Base-by-base conservation (phyloP, 2,888 invertebrate genomes). In the Laspeyria flexula region DNA sequence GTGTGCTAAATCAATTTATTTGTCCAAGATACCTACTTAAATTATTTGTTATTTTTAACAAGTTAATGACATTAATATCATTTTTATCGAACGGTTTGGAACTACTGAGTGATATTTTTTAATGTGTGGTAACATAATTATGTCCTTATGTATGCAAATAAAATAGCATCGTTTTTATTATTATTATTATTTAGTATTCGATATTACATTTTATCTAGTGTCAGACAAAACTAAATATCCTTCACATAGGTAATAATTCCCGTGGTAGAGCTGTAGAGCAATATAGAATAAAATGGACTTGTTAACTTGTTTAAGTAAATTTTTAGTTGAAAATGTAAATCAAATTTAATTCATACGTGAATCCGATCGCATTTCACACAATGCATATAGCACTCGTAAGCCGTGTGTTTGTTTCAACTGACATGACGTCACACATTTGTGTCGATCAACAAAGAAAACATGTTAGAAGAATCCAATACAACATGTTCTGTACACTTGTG, bases 361-460 rank as follows among this genome's bases (percentile, higher is more conserved):
- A 63, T 55, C 50, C 15, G 49, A 65, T 65, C 50, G 52, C 21
- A 48, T 27, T 41, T 23, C n/a, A 29, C n/a, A 29, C 18, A 11
- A 21, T 38, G 40, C 43, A 31, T 34, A 60, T 50, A 35, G 31
- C 34, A 39, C 41, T 42, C 38, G 25, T 35, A 44, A 47, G 33
- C 43, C 33, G 52, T 62, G 59, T 65, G 48, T 48, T 52, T 70
- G 54, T 51, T 52, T 68, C 54, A 53, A 56, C 51, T 62, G 54
- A 65, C 65, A 65, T 62, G 54, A 65, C 65, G 65, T 63, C 69
- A 72, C 48, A 51, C 60, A 65, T 67, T 63, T 62, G 57, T 61
- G 62, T 51, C 57, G 62, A 64, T 71, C 59, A 66, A 73, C 70
- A 75, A 73, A 62, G 64, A 50, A 62, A 71, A 65, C 65, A 55